Evolutionary conservation across 2,888 invertebrate genomes (phyloP), one percentile per base, ranked within the genome.

Genomic region (Brachycybe producta): DNA sequence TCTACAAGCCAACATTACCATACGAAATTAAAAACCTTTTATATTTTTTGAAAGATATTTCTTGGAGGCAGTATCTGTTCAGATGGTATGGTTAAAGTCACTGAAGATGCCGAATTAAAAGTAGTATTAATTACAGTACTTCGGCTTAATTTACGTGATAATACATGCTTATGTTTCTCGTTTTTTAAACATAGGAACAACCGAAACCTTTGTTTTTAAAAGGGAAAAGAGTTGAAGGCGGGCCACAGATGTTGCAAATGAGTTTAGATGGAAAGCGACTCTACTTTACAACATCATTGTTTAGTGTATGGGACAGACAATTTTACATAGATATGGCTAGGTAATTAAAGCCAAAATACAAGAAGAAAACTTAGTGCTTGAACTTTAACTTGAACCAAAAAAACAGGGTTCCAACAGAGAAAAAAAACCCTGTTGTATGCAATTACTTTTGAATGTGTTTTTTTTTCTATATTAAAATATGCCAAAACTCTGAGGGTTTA

Each of bases 221-320:
- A 63, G 87, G 84, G 1, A 79, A 80, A 54, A 74, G 77, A 34
- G 68, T 94, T 34, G 73, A 80, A 55, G 97, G 92, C 2, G 80
- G 82, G 0, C 87, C 95, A 0, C 97, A 98, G 70, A 98, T 98
- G 97, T 67, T 98, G 55, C 97, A 98, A 65, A 70, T 98, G 1
- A 94, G 92, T 48, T 71, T 97, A 50, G 97, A 98, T 66, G 97
- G 97, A 1, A 85, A 81, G 64, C 77, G 97, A 4, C 71, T 98
- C 2, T 98, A 95, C 63, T 84, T 85, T 1, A 88, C 91, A 0
- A 82, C 82, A 0, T 90, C 95, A 0, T 73, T 98, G 2, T 91
- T 79, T 64, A 84, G 84, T 2, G 78, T 83, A 0, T 97, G 95
- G 94, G 97, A 98, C 64, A 79, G 80, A 60, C 85, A 91, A 69